phyloP scores from a whole-genome alignment of 2,888 invertebrate genomes.

The Lissocephala sabroskyi region DNA sequence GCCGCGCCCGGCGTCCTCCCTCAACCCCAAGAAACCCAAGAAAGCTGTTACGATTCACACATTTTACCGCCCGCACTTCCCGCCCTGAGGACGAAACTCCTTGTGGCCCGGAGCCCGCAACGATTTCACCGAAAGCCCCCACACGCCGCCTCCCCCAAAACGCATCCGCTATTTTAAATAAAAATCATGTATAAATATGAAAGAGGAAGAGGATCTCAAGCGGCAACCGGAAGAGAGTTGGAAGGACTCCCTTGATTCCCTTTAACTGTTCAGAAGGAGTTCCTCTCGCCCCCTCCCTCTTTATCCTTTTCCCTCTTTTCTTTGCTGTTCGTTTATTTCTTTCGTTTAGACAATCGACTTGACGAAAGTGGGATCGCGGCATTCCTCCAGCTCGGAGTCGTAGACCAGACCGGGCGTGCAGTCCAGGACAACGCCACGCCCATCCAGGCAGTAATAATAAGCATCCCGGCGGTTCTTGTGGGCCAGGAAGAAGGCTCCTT shows the following conservation, averaged over 20 bases:
- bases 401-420: slow-evolving; percentile 68
- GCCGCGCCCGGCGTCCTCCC: too few species aligned
- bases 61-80: too few species aligned
- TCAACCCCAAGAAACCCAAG: slow-evolving; percentile 11
- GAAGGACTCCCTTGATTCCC: too few species aligned
- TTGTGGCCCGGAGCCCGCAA: neutral
- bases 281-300: too few species aligned
- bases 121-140: neutral
- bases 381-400: slow-evolving; percentile 50
- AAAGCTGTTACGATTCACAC: slow-evolving; percentile 9
- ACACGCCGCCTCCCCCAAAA: slow-evolving; percentile 6
- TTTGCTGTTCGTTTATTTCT: slow-evolving; percentile 9
- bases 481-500: slow-evolving; percentile 55
- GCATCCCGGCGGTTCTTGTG: slow-evolving; percentile 44
- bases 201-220: too few species aligned
- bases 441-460: slow-evolving; percentile 66
- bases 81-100: slow-evolving; percentile 31
- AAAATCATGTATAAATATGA: slow-evolving; percentile 49
- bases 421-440: slow-evolving; percentile 61
- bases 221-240: too few species aligned
- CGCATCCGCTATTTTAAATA: slow-evolving; percentile 60
- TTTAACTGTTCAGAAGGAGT: too few species aligned
- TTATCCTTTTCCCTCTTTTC: too few species aligned
- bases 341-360: slow-evolving; percentile 12
- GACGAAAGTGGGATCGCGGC: slow-evolving; percentile 60